Percentiles rank a stretch among this genome's conserved stretches.
Evolutionary conservation across 1,140 invertebrate genomes (phyloP).

Genomic region (Scaptomyza pallida): DNA sequence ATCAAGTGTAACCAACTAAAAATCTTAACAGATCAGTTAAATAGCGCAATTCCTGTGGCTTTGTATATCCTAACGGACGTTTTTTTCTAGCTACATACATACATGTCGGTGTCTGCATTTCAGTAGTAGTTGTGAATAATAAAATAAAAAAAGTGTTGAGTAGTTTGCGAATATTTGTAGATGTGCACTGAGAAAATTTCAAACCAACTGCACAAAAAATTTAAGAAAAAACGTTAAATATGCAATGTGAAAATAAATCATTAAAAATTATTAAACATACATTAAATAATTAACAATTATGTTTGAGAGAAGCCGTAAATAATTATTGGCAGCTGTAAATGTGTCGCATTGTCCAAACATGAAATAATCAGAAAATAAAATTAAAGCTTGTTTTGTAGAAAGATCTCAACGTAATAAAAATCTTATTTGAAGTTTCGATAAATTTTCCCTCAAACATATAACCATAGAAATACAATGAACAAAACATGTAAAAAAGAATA

Average conservation of each 20-base stretch:
- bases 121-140: conserved; percentile 32
- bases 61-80: conserved; percentile 27
- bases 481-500: conserved; percentile 3
- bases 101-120: conserved; percentile 38
- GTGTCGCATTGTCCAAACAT: conserved; percentile 9
- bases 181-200: conserved; percentile 57
- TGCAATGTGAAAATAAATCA: background rate
- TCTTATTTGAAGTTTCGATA: background rate
- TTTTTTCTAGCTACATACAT: conserved; percentile 45
- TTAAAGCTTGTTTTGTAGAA: background rate
- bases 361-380: background rate
- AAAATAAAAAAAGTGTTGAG: conserved; percentile 40
- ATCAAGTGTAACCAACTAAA: background rate
- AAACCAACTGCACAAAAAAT: conserved; percentile 43
- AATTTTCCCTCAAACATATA: conserved; percentile 1
- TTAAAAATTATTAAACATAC: conserved; percentile 9
- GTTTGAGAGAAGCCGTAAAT: background rate
- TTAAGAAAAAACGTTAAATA: conserved; percentile 3
- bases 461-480: background rate
- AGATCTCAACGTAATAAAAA: background rate
- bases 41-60: conserved; percentile 31
- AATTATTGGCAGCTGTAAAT: conserved; percentile 35
- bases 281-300: conserved; percentile 3
- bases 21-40: conserved; percentile 31
- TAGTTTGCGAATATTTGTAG: conserved; percentile 61